These are phyloP conservation scores for Schizotus pectinicornis DNA, from an alignment of 2,888 invertebrate species.

Conservation along the genomic window DNA sequence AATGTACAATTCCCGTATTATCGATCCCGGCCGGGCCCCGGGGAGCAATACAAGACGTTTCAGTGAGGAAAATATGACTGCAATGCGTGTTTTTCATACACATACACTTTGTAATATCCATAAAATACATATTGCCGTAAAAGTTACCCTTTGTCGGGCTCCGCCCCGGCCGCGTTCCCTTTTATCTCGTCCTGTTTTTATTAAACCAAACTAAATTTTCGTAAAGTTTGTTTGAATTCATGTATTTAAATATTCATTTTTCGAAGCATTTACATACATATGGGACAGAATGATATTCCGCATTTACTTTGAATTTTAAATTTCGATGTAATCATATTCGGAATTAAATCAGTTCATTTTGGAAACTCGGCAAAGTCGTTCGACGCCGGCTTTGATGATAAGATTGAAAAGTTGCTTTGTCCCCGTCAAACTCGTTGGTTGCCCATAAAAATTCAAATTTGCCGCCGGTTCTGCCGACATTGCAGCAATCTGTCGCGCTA, in stretches of 20 bases:
- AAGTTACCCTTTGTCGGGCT: constrained; percentile 49
- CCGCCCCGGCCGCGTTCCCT: constrained; percentile 39
- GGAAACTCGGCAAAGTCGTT: constrained; percentile 49
- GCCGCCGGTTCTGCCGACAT: no score
- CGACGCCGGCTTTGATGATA: constrained; percentile 53
- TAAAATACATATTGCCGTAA: constrained; percentile 55
- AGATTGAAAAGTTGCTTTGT: constrained; percentile 53
- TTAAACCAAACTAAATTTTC: constrained; percentile 57
- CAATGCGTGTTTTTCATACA: constrained; percentile 55
- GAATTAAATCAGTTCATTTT: constrained; percentile 61
- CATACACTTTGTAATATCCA: constrained; percentile 55
- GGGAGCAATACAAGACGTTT: constrained; percentile 52
- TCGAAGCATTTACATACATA: constrained; percentile 60
- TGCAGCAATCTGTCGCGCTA: no score
- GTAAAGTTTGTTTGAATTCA: constrained; percentile 58
- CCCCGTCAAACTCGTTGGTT: background rate
- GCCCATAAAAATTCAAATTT: no score
- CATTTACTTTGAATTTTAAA: constrained; percentile 61
- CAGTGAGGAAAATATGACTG: constrained; percentile 53
- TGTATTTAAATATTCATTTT: constrained; percentile 61
- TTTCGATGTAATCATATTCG: constrained; percentile 60
- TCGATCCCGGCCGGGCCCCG: constrained; percentile 48
- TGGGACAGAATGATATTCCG: constrained; percentile 58
- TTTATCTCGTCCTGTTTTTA: constrained; percentile 55
- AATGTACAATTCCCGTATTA: constrained; percentile 50